Evolutionary conservation across 1,140 invertebrate species (phyloP).

Genomic region (Aphidius ervi): DNA sequence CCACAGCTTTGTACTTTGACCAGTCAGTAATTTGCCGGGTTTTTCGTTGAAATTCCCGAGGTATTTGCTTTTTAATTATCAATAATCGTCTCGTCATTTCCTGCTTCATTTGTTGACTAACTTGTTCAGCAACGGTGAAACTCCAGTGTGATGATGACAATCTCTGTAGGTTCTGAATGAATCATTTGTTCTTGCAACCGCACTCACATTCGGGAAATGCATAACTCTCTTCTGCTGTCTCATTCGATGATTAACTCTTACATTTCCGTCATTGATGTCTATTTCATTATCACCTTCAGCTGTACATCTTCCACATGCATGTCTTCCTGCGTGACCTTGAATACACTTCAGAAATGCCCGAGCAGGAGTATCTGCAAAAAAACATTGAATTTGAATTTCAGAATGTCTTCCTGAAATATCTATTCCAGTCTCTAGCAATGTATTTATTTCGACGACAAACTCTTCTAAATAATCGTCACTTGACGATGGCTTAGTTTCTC

Average conservation of each 20-base stretch:
- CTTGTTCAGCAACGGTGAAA: constrained; percentile 16
- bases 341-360: constrained; percentile 11
- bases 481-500: constrained; percentile 11
- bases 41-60: constrained; percentile 17
- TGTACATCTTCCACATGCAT: too few relatives aligned
- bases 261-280: too few relatives aligned
- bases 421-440: constrained; percentile 16
- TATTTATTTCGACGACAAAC: constrained; percentile 22
- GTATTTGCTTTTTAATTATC: constrained; percentile 10
- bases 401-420: constrained; percentile 10
- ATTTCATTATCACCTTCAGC: too few relatives aligned
- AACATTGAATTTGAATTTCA: constrained; percentile 11
- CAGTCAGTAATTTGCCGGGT: constrained; percentile 4
- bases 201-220: too few relatives aligned
- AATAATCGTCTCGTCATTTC: constrained; percentile 14
- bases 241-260: too few relatives aligned
- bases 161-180: constrained; percentile 14
- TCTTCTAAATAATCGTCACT: constrained; percentile 15
- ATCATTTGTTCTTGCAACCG: constrained; percentile 9
- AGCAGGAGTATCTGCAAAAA: constrained; percentile 19
- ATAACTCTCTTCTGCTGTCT: too few relatives aligned
- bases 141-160: constrained; percentile 10
- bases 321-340: constrained; percentile 13
- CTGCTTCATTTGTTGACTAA: constrained; percentile 2
- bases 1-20: constrained; percentile 14